Evolutionary conservation across 2,797 vertebrate species (phyloP).

Genomic region (Arremon brunneinucha): DNA sequence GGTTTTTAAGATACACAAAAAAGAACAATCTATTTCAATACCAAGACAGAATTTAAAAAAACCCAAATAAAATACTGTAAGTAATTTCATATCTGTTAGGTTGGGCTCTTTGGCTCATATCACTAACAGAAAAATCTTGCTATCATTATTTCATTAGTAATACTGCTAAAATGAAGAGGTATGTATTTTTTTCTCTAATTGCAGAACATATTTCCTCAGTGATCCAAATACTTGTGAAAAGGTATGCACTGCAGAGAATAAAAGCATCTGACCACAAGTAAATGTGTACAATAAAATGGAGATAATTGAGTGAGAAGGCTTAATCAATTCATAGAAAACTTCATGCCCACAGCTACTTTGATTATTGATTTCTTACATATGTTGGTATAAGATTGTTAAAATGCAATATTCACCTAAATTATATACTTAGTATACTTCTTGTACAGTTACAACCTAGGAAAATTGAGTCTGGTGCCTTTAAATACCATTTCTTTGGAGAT

Average conservation of each 20-base stretch:
- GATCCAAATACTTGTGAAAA: not conserved
- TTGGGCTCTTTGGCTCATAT: not conserved
- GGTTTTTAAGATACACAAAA: not conserved
- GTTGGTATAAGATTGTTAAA: not conserved
- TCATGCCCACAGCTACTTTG: not conserved
- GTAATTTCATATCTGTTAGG: not conserved
- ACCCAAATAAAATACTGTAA: not conserved
- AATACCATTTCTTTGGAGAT: constrained; percentile 22
- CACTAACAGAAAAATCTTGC: not conserved
- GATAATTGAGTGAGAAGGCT: not conserved
- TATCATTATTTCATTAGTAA: not conserved
- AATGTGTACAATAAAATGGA: not conserved
- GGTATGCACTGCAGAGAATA: not conserved
- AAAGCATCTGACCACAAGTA: not conserved
- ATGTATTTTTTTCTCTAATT: not conserved
- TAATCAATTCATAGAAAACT: not conserved
- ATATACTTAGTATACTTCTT: not conserved
- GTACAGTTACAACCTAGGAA: not conserved
- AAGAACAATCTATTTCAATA: not conserved
- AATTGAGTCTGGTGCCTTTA: constrained; percentile 20
- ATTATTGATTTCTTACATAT: not conserved
- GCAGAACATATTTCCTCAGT: not conserved
- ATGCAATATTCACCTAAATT: not conserved
- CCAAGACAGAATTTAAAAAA: not conserved
- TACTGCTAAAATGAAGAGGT: not conserved